A percentile compares a stretch with the other conserved stretches of the same genome.
Evolutionary conservation across 1,140 invertebrate species (phyloP).

Genomic region (Penaeus vannamei): DNA sequence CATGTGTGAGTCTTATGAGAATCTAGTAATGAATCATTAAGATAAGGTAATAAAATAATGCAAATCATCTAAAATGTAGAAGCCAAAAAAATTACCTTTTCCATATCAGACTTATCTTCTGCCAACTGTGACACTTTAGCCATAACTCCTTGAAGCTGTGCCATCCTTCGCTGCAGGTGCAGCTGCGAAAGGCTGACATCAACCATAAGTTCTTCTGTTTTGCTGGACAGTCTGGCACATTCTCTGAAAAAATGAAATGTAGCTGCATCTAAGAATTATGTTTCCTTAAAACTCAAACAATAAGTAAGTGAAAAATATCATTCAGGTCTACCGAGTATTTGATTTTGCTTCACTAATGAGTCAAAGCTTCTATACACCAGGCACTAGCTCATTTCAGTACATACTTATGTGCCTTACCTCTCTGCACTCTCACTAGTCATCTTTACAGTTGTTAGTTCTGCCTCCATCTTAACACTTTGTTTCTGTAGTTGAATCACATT

Average conservation of each 20-base stretch:
- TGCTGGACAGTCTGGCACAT: slow-evolving; percentile 24
- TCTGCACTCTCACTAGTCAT: slow-evolving; percentile 53
- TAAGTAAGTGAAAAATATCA: background rate
- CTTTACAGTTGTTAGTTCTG: slow-evolving; percentile 45
- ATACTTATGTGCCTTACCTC: slow-evolving; percentile 1
- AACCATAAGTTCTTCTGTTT: slow-evolving; percentile 44
- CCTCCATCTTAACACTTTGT: slow-evolving; percentile 18
- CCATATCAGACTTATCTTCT: slow-evolving; percentile 40
- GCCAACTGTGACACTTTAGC: background rate
- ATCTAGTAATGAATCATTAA: no score
- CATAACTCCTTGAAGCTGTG: slow-evolving; percentile 25
- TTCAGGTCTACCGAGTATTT: no score
- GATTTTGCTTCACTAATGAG: no score
- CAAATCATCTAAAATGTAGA: background rate
- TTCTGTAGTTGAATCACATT: slow-evolving; percentile 39
- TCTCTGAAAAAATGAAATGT: slow-evolving; percentile 25
- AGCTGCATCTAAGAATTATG: no score
- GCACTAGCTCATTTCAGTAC: no score
- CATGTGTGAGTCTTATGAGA: no score
- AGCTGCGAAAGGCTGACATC: slow-evolving; percentile 51
- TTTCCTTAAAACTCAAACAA: background rate
- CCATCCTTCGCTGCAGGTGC: slow-evolving; percentile 35
- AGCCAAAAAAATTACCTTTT: slow-evolving; percentile 20
- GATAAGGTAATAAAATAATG: no score
- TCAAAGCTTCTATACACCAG: no score